These are phyloP conservation scores for Aleiodes testaceus DNA, from an alignment of 2,888 invertebrate genomes.

Conservation along the genomic window DNA sequence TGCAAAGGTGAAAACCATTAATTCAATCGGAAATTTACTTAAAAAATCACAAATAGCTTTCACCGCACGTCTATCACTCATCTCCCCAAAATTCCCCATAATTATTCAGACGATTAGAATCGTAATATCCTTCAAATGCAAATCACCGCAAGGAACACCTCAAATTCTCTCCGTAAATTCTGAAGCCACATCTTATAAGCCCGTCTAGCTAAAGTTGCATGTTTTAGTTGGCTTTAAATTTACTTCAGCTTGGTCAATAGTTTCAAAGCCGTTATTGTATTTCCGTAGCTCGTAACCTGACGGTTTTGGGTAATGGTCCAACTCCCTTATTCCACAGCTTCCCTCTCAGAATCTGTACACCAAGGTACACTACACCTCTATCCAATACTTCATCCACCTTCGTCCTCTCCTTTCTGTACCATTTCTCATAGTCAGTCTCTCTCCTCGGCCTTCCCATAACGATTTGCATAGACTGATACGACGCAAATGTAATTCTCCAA, in stretches of 20 bases:
- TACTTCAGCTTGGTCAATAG: constrained; percentile 61
- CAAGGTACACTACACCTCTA: constrained; percentile 1
- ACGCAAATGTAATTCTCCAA: constrained; percentile 58
- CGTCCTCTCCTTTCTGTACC: background rate
- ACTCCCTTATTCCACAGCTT: constrained; percentile 27
- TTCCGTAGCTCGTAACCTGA: constrained; percentile 44
- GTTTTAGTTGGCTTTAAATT: constrained; percentile 56
- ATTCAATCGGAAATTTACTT: background rate
- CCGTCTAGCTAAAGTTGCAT: constrained; percentile 46
- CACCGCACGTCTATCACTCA: background rate
- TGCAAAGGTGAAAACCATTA: background rate
- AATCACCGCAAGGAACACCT: background rate
- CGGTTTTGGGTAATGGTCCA: constrained; percentile 32
- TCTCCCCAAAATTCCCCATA: background rate
- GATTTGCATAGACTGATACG: constrained; percentile 28
- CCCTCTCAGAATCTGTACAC: constrained; percentile 10
- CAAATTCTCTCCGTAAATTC: background rate
- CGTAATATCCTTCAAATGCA: constrained; percentile 6
- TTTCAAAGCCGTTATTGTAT: constrained; percentile 58
- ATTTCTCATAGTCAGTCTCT: background rate
- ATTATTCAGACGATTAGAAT: background rate
- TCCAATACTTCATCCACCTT: constrained; percentile 4
- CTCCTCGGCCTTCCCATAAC: background rate
- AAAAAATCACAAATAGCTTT: too few species aligned
- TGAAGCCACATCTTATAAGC: constrained; percentile 10